Base-by-base conservation (phyloP, 2,113 vertebrate genomes). In the Epinephelus fuscoguttatus region DNA sequence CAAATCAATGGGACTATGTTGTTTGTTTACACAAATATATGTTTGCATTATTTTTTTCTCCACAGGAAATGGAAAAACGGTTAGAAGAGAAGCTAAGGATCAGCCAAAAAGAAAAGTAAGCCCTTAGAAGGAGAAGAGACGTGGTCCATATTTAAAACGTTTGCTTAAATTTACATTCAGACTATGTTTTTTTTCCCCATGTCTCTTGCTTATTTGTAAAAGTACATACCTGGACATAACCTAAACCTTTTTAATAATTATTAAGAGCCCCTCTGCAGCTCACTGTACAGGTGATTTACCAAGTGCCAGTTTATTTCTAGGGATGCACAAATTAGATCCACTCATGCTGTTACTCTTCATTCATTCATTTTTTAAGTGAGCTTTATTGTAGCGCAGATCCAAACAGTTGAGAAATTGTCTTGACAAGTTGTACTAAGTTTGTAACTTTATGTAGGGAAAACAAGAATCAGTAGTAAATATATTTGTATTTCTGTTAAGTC, bases 51-150 rank as follows among this genome's bases (percentile, higher is more conserved):
- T 80, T 66, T 94, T 78, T 85, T 60, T 61, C 62, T 61, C 79
- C 33, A 63, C 91, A 99, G 98, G 98, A 99, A 95, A 99, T 99
- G 97, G 98, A 99, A 91, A 97, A 97, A 94, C 96, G 96, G 87
- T 94, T 99, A 92, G 98, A 98, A 90, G 98, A 98, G 95, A 99
- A 98, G 92, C 95, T 99, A 93, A 96, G 96, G 93, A 98, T 99
- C 93, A 96, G 96, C 52, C 97, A 98, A 89, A 98, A 95, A 95
- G 97, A 99, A 94, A 98, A 96, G 98, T 98, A 96, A 96, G 86
- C 45, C 60, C 6, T 61, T 72, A 30, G 62, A 60, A 78, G 27
- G 56, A 50, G 10, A 57, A 61, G 8, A 82, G 49, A 75, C 7
- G 27, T 53, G n/a, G 27, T 13, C 6, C 14, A 63, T 2, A 63